Conservation (phyloP, 2,113 vertebrate species). For the Recurvirostra avosetta region DNA sequence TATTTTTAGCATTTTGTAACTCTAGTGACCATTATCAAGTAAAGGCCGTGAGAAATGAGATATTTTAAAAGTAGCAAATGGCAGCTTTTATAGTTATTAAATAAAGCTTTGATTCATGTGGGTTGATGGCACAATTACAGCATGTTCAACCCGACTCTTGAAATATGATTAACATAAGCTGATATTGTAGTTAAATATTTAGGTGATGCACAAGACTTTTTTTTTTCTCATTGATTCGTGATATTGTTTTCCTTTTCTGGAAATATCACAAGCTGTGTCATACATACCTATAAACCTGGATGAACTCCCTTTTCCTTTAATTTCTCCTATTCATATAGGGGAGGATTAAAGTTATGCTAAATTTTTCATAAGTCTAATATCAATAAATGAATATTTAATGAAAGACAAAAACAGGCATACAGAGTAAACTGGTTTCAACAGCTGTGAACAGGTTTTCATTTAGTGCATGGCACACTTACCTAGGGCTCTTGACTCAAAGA, state of each 20-base stretch:
- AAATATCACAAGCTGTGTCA: background rate
- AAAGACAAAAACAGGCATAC: background rate
- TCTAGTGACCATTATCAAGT: slow-evolving; percentile 34
- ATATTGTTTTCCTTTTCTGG: background rate
- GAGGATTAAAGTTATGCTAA: slow-evolving; percentile 31
- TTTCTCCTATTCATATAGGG: background rate
- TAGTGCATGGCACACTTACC: background rate
- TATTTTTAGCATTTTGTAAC: slow-evolving; percentile 58
- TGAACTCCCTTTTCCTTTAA: slow-evolving; percentile 9
- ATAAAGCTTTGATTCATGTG: slow-evolving; percentile 55
- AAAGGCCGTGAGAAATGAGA: slow-evolving; percentile 36
- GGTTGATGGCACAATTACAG: slow-evolving; percentile 44
- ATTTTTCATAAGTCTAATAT: slow-evolving; percentile 60
- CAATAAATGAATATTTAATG: slow-evolving; percentile 64
- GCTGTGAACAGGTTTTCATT: slow-evolving; percentile 17
- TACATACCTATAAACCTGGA: background rate
- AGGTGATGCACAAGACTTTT: background rate
- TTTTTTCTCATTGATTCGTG: background rate
- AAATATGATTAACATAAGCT: slow-evolving; percentile 50
- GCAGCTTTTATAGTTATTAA: slow-evolving; percentile 58
- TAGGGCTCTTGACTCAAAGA: background rate
- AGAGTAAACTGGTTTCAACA: slow-evolving; percentile 24
- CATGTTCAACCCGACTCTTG: background rate
- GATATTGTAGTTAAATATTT: slow-evolving; percentile 45
- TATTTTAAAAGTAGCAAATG: slow-evolving; percentile 62